Evolutionary conservation across 2,113 vertebrate genomes (phyloP).

Genomic region (Hypomesus transpacificus): DNA sequence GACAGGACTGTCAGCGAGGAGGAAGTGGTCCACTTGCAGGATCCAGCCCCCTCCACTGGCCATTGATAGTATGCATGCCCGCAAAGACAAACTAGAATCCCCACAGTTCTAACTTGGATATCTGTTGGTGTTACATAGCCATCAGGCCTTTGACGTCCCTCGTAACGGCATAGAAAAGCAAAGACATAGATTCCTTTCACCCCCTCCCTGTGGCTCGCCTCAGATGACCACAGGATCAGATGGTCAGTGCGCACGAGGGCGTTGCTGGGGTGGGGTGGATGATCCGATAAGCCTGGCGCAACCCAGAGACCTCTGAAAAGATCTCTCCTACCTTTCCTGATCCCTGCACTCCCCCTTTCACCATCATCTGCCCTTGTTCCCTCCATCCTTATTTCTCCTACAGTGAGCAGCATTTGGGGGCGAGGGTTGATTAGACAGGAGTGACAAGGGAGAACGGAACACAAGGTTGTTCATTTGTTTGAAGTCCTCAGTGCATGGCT

Average conservation of each 20-base stretch:
- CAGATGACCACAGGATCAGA: too few species aligned
- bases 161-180: too few species aligned
- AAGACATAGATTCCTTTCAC: too few species aligned
- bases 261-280: too few species aligned
- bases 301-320: not conserved
- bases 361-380: not conserved
- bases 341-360: constrained; percentile 15
- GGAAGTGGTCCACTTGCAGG: not conserved
- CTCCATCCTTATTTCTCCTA: constrained; percentile 6
- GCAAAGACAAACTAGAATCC: too few species aligned
- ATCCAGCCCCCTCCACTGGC: constrained; percentile 10
- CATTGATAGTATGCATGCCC: constrained; percentile 11
- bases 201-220: too few species aligned
- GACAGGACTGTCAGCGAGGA: too few species aligned
- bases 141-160: too few species aligned
- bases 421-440: constrained; percentile 39
- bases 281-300: not conserved
- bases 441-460: constrained; percentile 27
- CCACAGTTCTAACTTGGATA: too few species aligned
- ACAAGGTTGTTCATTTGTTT: constrained; percentile 46
- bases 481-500: constrained; percentile 26
- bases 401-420: not conserved
- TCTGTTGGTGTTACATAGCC: too few species aligned
- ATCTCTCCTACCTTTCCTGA: not conserved
- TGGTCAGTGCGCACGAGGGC: too few species aligned